Evolutionary conservation across 2,888 invertebrate species (phyloP), one percentile per base, ranked within the genome.

Genomic region (Thera obeliscata): DNA sequence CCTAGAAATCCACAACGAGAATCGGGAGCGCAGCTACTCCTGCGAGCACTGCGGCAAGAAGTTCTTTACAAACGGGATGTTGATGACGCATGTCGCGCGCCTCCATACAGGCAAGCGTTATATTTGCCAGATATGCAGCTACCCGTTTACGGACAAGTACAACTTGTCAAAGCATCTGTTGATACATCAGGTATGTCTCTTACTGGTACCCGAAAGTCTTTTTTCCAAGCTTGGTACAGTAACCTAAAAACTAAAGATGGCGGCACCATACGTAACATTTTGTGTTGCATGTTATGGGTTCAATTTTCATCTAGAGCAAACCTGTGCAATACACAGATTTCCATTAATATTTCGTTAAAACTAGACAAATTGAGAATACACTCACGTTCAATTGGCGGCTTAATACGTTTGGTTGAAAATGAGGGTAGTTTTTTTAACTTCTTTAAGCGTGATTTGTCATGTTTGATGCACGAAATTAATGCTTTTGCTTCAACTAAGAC

Each of bases 31-130:
- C 3, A 77, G 70, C 7, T 87, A 84, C 73, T 83, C 88, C 7
- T 94, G 94, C 71, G 86, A 89, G 63, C 89, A 90, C n/a, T 94
- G 94, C 65, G 89, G 87, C 1, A 90, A 90, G 72, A 90, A 90
- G 52, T 94, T 91, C 78, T 89, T 82, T 69, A 90, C 88, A 0
- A 89, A 88, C 54, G 83, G 84, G 8, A 85, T 84, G 41, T 75
- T 92, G 6, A 70, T 78, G 0, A 82, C 87, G 0, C 93, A 93
- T 70, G 81, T 87, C 0, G 79, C 86, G 0, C 77, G 87, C 3
- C 78, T 85, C 6, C 93, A 93, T 74, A 85, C 84, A 0, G 87
- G 83, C 33, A 84, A 85, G 3, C 78, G 87, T n/a, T 93, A 81
- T 74, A 86, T 92, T 64, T 94, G 94, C 69, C 86, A 90, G 56